Percentiles rank a stretch among this genome's conserved stretches.
Conservation (phyloP, 2,888 invertebrate species). For the Cyclophora punctaria region DNA sequence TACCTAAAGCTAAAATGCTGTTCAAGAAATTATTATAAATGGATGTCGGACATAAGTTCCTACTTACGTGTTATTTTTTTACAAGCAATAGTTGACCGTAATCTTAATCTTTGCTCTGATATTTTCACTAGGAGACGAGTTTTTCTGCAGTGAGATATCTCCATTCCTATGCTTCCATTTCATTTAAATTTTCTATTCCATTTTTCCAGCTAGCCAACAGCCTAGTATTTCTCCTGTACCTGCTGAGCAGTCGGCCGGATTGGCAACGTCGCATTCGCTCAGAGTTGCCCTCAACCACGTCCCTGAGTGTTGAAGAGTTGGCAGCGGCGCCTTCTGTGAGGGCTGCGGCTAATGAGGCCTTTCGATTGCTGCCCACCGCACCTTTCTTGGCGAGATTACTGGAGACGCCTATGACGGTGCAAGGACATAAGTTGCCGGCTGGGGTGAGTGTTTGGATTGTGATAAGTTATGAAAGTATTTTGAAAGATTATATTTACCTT, state of each 20-base stretch:
- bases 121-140: no score
- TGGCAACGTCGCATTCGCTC: constrained; percentile 79
- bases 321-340: constrained; percentile 82
- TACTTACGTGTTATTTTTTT: no score
- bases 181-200: neutral
- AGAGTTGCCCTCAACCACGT: constrained; percentile 77
- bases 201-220: constrained; percentile 82
- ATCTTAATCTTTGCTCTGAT: no score
- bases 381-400: constrained; percentile 85
- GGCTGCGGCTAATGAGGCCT: constrained; percentile 86
- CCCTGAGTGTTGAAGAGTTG: constrained; percentile 74
- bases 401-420: constrained; percentile 81
- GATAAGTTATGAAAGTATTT: no score
- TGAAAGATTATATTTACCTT: no score
- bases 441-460: constrained; percentile 73
- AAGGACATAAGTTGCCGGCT: constrained; percentile 80
- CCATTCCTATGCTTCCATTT: no score
- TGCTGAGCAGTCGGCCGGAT: constrained; percentile 80
- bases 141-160: no score
- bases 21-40: no score
- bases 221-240: constrained; percentile 83
- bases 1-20: no score
- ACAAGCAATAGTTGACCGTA: no score
- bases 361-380: constrained; percentile 84
- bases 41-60: no score